Conservation (phyloP, 2,888 invertebrate species). For the Notocelia uddmanniana region DNA sequence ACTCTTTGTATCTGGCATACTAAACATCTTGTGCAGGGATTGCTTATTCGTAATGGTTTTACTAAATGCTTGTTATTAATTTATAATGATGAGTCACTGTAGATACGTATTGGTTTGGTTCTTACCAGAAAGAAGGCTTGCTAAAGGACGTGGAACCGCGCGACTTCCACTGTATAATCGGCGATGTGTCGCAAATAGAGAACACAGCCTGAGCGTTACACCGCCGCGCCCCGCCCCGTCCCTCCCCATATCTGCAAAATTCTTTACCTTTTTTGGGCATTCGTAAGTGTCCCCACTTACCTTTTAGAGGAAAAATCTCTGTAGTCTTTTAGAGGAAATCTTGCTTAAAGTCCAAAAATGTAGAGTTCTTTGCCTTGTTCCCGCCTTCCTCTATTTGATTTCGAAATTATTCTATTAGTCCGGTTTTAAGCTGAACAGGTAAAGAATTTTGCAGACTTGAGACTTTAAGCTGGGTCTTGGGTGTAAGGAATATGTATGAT, state of each 20-base stretch:
- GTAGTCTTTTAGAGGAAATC: conserved; percentile 59
- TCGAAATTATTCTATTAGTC: conserved; percentile 34
- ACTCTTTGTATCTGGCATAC: not conserved
- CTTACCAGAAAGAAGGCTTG: conserved; percentile 78
- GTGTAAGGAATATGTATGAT: not conserved
- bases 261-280: conserved; percentile 75
- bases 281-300: conserved; percentile 72
- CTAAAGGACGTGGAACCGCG: conserved; percentile 80
- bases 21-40: not conserved
- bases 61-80: not conserved
- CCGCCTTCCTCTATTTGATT: conserved; percentile 42
- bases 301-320: conserved; percentile 57
- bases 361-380: conserved; percentile 50
- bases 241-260: conserved; percentile 79
- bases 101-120: conserved; percentile 44
- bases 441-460: conserved; percentile 83
- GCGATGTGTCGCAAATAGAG: conserved; percentile 80
- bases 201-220: conserved; percentile 66
- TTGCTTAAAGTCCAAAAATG: conserved; percentile 80
- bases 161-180: conserved; percentile 81
- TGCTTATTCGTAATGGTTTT: not conserved
- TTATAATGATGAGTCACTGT: not conserved
- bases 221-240: conserved; percentile 49
- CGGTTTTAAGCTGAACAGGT: conserved; percentile 51
- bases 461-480: conserved; percentile 74